phyloP scores from a whole-genome alignment of 2,113 vertebrate genomes.

The Narcine bancroftii region DNA sequence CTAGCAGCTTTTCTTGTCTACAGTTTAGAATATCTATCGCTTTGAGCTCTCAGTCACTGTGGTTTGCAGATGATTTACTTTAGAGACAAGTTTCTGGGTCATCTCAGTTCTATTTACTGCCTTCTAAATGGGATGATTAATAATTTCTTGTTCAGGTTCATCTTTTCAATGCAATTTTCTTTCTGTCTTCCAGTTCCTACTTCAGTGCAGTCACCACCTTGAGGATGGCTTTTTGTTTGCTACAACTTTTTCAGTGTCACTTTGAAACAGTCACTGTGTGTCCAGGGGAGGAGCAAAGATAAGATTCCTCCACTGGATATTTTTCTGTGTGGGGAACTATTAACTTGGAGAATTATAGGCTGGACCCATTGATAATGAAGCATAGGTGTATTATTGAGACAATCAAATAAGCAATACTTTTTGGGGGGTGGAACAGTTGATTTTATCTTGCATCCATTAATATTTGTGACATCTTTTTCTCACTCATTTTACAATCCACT shows the following conservation, averaged over 20 bases:
- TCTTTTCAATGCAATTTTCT: background rate
- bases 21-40: constrained; percentile 24
- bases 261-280: background rate
- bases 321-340: background rate
- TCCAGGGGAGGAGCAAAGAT: background rate
- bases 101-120: background rate
- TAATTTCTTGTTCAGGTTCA: background rate
- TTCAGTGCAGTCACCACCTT: background rate
- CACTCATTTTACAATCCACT: background rate
- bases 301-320: background rate
- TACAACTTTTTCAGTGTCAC: background rate
- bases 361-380: background rate
- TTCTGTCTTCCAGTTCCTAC: background rate
- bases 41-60: background rate
- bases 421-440: background rate
- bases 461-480: background rate
- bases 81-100: background rate
- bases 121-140: constrained; percentile 10
- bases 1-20: constrained; percentile 5
- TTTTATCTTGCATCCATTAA: background rate
- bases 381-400: background rate
- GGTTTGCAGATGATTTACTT: background rate
- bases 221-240: background rate
- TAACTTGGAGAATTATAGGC: background rate
- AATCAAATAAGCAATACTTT: background rate